These are phyloP conservation scores for Drosophila dives DNA, from an alignment of 2,888 invertebrate species.

Conservation along the genomic window DNA sequence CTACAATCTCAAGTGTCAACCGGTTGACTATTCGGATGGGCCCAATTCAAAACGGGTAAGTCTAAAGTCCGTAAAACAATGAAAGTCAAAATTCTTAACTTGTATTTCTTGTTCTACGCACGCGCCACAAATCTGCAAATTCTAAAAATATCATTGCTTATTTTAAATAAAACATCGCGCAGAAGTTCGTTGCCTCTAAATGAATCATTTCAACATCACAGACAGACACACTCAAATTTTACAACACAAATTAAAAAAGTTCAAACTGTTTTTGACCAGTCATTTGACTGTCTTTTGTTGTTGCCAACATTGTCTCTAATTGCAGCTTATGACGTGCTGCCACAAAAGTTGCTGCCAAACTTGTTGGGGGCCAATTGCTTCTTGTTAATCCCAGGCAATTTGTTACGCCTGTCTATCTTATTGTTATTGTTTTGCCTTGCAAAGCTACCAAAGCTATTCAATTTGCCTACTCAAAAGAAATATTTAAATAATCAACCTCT, in stretches of 20 bases:
- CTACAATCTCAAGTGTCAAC: constrained; percentile 96
- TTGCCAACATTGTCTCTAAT: constrained; percentile 24
- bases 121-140: constrained; percentile 4
- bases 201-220: constrained; percentile 54
- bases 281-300: constrained; percentile 24
- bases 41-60: constrained; percentile 94
- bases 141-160: constrained; percentile 2
- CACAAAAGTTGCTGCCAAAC: constrained; percentile 7
- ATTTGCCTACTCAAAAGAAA: constrained; percentile 24
- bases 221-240: constrained; percentile 23
- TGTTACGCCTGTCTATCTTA: constrained; percentile 58
- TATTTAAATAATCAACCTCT: constrained; percentile 31
- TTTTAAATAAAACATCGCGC: constrained; percentile 5
- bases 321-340: constrained; percentile 21
- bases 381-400: constrained; percentile 45
- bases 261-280: constrained; percentile 32
- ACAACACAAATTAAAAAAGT: constrained; percentile 5
- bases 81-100: constrained; percentile 9
- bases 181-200: constrained; percentile 49
- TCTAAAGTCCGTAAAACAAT: constrained; percentile 50
- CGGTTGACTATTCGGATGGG: constrained; percentile 95
- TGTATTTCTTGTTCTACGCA: constrained; percentile 4
- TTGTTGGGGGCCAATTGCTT: constrained; percentile 36
- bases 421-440: constrained; percentile 57
- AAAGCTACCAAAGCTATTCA: constrained; percentile 36